Evolutionary conservation across 2,797 vertebrate genomes (phyloP).

Genomic region (Crenuchus spilurus): DNA sequence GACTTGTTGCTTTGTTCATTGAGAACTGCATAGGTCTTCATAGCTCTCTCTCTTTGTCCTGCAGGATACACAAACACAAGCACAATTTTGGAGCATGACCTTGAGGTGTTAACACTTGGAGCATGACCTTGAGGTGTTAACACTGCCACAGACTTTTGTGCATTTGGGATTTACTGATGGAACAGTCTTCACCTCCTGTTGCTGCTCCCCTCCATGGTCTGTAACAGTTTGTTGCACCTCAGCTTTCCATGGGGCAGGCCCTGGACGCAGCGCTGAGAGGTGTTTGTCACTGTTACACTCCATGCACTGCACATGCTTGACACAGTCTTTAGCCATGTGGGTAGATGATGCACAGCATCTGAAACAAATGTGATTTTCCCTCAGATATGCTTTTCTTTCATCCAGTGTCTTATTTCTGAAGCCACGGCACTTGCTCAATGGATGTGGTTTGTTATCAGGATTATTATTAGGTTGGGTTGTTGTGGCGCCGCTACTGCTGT

Average conservation of each 20-base stretch:
- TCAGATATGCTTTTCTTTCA: not conserved
- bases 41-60: conserved; percentile 4
- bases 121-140: no score
- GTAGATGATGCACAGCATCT: no score
- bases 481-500: not conserved
- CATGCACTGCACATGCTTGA: conserved; percentile 8
- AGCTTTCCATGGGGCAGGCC: not conserved
- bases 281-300: not conserved
- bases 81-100: conserved; percentile 24
- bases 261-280: not conserved
- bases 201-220: conserved; percentile 11
- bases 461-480: not conserved
- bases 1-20: conserved; percentile 31
- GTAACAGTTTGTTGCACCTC: not conserved
- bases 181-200: not conserved
- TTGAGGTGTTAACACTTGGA: not conserved
- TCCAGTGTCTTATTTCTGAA: not conserved
- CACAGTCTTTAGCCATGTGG: no score
- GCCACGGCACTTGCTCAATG: not conserved
- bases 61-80: conserved; percentile 13
- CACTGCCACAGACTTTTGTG: conserved; percentile 17
- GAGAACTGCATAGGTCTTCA: conserved; percentile 7
- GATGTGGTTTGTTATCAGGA: not conserved
- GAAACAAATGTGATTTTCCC: not conserved
- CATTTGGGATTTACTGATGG: conserved; percentile 7